phyloP scores from a whole-genome alignment of 2,113 vertebrate genomes.

The Macquaria ambigua region DNA sequence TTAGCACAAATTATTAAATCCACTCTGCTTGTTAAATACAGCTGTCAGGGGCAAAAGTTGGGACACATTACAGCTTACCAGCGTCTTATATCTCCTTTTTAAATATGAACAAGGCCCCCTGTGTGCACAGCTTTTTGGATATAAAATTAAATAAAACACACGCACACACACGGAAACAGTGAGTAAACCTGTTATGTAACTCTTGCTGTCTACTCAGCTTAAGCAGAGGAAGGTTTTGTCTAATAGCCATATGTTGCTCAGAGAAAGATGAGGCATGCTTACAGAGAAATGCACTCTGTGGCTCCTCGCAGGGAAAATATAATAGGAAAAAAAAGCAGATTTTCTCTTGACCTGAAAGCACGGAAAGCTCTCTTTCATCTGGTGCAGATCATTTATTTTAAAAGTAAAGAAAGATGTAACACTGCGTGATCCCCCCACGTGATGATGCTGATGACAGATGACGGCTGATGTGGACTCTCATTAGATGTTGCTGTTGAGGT shows the following conservation, averaged over 20 bases:
- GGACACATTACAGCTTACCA: neutral
- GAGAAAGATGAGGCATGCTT: conserved; percentile 48
- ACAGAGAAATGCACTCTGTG: conserved; percentile 54
- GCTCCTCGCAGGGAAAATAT: conserved; percentile 4
- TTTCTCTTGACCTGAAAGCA: conserved; percentile 31
- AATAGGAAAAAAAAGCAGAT: neutral
- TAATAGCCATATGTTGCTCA: conserved; percentile 73
- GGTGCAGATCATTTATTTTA: neutral
- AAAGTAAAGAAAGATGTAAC: conserved; percentile 9
- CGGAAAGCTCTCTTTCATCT: neutral
- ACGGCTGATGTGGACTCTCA: conserved; percentile 59
- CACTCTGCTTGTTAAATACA: conserved; percentile 42
- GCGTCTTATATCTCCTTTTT: neutral
- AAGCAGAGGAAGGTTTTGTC: conserved; percentile 52
- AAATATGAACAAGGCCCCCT: conserved; percentile 20
- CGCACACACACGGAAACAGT: conserved; percentile 19
- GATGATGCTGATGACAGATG: conserved; percentile 52
- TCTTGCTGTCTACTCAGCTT: conserved; percentile 57
- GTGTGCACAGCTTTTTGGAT: neutral
- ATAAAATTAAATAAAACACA: conserved; percentile 27
- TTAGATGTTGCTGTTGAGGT: conserved; percentile 42
- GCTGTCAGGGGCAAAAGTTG: conserved; percentile 29
- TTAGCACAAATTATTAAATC: conserved; percentile 58
- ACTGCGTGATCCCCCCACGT: neutral
- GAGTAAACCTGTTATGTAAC: conserved; percentile 68